Base-by-base conservation (phyloP, 2,797 vertebrate genomes). In the Rhadinocentrus ornatus region DNA sequence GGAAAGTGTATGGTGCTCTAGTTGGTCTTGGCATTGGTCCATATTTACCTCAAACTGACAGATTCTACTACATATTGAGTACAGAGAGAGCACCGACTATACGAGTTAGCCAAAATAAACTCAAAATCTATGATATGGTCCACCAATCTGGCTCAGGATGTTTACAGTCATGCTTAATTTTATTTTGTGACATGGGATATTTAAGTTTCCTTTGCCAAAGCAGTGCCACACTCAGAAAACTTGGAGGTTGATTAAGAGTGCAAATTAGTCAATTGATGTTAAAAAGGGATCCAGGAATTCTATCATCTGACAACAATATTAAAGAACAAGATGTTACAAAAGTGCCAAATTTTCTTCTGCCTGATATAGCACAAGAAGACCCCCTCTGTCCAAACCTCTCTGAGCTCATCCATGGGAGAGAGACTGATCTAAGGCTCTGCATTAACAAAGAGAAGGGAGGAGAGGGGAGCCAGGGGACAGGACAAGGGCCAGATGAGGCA, bases 391-490 rank as follows among this genome's bases (percentile, higher is more conserved):
- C 69, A 85, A 85, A 81, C 75, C 77, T 83, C 70, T 76, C 62
- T 6, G 59, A 77, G 70, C 57, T 54, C 58, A 71, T 88, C 75
- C 79, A 18, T 60, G 55, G 59, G 59, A 13, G 67, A 75, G 82
- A 73, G 66, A 66, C 68, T 57, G 44, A 83, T 71, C 62, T 76
- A 46, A 80, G 59, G 20, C 78, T 87, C 73, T 32, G 66, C 29
- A 64, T 90, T 92, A 86, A 86, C 85, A 64, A 56, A 80, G 71
- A 76, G 80, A 61, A 73, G 57, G 69, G 64, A 86, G 61, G 78
- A 61, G 73, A 84, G 70, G 69, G 72, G 85, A 86, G 83, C 68
- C 83, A 80, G 58, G 87, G 85, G 90, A 91, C 76, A 54, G 68
- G 73, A 52, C 37, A 20, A 65, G 61, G 78, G 79, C 73, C 16